These are phyloP conservation scores for Callaeas wilsoni DNA, from an alignment of 2,113 vertebrate genomes.

Conservation along the genomic window DNA sequence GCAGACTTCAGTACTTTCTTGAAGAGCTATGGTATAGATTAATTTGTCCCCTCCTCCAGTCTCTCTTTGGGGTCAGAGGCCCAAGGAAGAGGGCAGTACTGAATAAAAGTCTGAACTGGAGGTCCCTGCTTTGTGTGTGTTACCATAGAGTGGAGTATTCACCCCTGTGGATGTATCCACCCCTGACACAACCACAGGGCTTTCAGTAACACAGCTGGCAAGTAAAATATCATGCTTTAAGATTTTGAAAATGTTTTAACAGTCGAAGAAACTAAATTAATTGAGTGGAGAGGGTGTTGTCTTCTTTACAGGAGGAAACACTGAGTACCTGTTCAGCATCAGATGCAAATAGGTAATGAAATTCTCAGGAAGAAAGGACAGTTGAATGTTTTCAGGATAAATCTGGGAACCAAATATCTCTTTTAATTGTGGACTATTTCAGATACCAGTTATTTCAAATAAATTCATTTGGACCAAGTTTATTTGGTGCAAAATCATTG, in stretches of 20 bases:
- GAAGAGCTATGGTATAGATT: neutral
- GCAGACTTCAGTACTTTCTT: neutral
- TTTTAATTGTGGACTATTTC: neutral
- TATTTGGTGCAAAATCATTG: neutral
- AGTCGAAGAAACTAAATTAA: neutral
- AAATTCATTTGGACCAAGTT: neutral
- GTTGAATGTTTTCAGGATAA: neutral
- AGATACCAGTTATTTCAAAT: neutral
- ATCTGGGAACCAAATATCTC: neutral
- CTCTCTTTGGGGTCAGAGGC: neutral
- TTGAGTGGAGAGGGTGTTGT: neutral
- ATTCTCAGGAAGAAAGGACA: neutral
- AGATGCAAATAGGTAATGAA: neutral
- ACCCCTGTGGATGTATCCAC: neutral
- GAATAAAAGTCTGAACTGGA: neutral
- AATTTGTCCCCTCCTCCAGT: neutral
- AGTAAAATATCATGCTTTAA: neutral
- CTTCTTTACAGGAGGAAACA: neutral
- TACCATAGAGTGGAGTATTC: fast-evolving
- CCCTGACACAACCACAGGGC: neutral
- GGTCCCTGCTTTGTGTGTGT: neutral
- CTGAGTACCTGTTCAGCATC: neutral
- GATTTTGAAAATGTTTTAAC: neutral
- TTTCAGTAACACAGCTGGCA: neutral
- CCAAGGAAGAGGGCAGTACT: neutral